phyloP scores from a whole-genome alignment of 2,888 invertebrate species.

The Eurois occulta region DNA sequence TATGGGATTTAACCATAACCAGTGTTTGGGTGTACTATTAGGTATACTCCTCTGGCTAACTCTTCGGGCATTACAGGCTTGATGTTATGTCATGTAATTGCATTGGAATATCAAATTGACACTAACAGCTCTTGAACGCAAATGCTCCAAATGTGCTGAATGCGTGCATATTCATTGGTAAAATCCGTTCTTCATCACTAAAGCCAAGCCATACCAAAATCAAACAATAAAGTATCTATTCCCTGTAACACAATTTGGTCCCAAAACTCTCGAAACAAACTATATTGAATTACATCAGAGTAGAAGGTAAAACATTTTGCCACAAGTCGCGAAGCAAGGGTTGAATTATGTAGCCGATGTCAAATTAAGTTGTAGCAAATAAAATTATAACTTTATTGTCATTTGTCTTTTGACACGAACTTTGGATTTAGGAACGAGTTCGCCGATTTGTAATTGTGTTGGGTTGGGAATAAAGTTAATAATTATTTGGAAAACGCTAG shows the following conservation, averaged over 20 bases:
- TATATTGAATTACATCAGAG: conserved; percentile 34
- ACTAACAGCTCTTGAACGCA: not conserved
- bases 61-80: not conserved
- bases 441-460: not conserved
- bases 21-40: not conserved
- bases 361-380: conserved; percentile 39
- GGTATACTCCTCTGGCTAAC: not conserved
- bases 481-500: conserved; percentile 6
- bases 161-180: not conserved
- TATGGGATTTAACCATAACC: not conserved
- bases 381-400: conserved; percentile 47
- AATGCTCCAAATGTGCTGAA: not conserved
- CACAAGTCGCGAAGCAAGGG: conserved; percentile 34
- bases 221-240: conserved; percentile 25
- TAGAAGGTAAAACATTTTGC: conserved; percentile 16
- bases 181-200: not conserved
- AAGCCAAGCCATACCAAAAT: not conserved
- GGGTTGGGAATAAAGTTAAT: not conserved
- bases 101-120: not conserved
- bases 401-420: conserved; percentile 35
- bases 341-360: conserved; percentile 27
- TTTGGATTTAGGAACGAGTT: conserved; percentile 3
- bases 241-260: conserved; percentile 2
- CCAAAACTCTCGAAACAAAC: conserved; percentile 12
- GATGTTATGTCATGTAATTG: not conserved